Evolutionary conservation across 2,888 invertebrate species (phyloP), one percentile per base, ranked within the genome.

Genomic region (Podotricha telesiphe): DNA sequence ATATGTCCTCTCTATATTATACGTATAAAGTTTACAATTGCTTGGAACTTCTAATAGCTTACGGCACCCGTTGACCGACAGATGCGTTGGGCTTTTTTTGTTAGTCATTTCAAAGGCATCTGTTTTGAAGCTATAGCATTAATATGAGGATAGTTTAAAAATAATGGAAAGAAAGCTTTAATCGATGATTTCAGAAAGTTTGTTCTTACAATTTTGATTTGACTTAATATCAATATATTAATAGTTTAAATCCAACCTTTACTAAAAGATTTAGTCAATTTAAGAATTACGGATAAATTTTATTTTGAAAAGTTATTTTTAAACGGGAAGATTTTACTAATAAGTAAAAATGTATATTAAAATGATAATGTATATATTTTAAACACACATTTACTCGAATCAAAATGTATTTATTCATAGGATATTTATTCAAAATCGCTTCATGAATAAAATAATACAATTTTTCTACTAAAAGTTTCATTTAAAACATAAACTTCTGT

Each of bases 71-170:
- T 67, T 58, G 68, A 73, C 67, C 65, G 73, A 73, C 79, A 79
- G 79, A 79, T 79, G 79, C 69, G 71, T 73, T 67, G 61, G 75
- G 75, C 75, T 73, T 74, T 75, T 78, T 74, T 78, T 78, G 78
- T 73, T 75, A 76, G 70, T 73, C 73, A 75, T 71, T 72, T 71
- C 64, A 72, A 72, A 71, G 74, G 76, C 77, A 76, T 78, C 74
- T 76, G 77, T 77, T 74, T 70, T 72, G 71, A 72, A 73, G 69
- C 67, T 69, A 72, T 73, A 62, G 67, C 47, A 48, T 58, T 69
- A 69, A 66, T 50, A 47, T 67, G 20, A 37, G 50, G 55, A 67
- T 63, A 68, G 50, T 42, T 45, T 48, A 66, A 68, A 50, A 34
- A 56, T 34, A 59, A 64, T 42, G 48, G 34, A 28, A 37, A 65